phyloP scores from a whole-genome alignment of 2,797 vertebrate species.

The Esox masquinongy region DNA sequence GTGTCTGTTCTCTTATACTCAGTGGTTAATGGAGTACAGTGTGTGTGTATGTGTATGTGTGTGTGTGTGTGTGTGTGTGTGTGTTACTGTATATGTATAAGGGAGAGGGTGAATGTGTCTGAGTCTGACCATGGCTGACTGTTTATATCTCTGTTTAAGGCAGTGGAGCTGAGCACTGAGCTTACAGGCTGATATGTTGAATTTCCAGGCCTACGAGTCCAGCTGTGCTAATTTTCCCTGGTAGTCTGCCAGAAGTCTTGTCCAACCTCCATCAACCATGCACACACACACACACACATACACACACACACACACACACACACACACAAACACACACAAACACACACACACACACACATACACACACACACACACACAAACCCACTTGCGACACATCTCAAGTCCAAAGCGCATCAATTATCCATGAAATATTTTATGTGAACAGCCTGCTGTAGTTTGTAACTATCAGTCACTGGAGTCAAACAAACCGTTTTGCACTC shows the following conservation, averaged over 20 bases:
- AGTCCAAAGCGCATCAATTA: constrained; percentile 57
- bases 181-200: constrained; percentile 32
- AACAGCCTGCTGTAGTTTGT: constrained; percentile 57
- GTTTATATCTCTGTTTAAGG: neutral
- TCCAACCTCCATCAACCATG: constrained; percentile 47
- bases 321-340: neutral
- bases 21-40: neutral
- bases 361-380: neutral
- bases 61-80: constrained; percentile 15
- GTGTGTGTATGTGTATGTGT: neutral
- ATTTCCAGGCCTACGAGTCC: constrained; percentile 26
- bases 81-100: neutral
- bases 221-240: constrained; percentile 36
- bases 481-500: constrained; percentile 38
- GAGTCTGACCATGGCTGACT: neutral
- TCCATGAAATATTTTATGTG: constrained; percentile 58
- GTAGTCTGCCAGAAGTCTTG: constrained; percentile 43
- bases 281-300: neutral
- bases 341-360: neutral
- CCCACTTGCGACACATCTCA: constrained; percentile 12
- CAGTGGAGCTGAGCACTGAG: neutral
- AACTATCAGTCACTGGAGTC: constrained; percentile 41
- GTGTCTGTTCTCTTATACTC: neutral
- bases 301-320: neutral
- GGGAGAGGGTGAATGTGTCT: neutral